Evolutionary conservation across 2,113 vertebrate genomes (phyloP).

Genomic region (Microtus oregoni): DNA sequence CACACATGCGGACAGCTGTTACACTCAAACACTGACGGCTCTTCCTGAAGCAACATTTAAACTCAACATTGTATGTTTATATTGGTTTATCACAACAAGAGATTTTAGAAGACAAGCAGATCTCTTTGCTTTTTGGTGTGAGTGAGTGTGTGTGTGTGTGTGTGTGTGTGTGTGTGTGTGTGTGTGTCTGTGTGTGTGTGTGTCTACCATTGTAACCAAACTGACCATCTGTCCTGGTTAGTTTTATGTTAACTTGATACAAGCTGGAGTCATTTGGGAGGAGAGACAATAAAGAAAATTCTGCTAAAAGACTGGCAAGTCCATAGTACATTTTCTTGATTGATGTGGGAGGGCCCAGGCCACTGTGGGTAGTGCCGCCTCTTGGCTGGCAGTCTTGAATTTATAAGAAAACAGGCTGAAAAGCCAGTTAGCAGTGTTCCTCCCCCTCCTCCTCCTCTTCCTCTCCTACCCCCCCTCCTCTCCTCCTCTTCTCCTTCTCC

Average conservation of each 20-base stretch:
- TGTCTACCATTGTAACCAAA: neutral
- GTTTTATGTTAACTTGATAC: neutral
- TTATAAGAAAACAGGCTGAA: neutral
- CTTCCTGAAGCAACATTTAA: neutral
- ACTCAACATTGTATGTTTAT: neutral
- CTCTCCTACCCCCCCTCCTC: no score
- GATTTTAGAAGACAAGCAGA: neutral
- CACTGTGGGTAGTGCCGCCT: neutral
- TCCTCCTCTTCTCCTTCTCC: no score
- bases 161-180: neutral
- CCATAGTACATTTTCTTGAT: neutral
- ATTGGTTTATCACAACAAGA: neutral
- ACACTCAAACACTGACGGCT: neutral
- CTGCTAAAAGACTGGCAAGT: neutral
- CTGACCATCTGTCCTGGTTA: neutral
- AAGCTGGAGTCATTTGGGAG: neutral
- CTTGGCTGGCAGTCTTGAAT: neutral
- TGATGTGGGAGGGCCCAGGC: neutral
- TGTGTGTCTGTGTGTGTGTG: neutral
- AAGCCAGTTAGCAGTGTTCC: neutral
- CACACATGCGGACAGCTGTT: neutral
- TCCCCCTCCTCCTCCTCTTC: no score
- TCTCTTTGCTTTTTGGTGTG: neutral
- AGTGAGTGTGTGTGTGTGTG: neutral
- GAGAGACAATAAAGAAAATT: neutral